Conservation (phyloP, 2,113 vertebrate genomes). For the Chloropsis hardwickii region DNA sequence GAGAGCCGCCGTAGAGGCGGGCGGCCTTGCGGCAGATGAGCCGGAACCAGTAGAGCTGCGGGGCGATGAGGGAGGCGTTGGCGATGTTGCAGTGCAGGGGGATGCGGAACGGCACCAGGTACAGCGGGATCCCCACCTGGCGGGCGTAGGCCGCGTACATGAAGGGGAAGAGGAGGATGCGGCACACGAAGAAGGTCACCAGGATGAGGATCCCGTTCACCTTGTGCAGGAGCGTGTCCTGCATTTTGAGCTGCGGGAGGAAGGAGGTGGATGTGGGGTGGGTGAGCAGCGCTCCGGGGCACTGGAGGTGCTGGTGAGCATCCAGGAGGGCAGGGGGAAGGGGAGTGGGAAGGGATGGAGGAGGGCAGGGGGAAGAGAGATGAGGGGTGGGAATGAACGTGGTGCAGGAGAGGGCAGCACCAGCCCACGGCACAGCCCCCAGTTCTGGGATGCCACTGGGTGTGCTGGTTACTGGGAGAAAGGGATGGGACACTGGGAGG, state of each 20-base stretch:
- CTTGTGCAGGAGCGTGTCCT: conserved; percentile 90
- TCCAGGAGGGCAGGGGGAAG: background rate
- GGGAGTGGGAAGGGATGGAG: background rate
- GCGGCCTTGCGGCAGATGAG: conserved; percentile 89
- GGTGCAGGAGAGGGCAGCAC: background rate
- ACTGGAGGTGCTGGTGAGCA: background rate
- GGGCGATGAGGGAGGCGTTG: conserved; percentile 87
- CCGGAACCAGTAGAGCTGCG: conserved; percentile 96
- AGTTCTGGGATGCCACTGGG: background rate
- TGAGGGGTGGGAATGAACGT: background rate
- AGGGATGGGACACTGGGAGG: background rate
- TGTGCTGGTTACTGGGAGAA: background rate
- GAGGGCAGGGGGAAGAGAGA: background rate
- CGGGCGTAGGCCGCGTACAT: conserved; percentile 91
- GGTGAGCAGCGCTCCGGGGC: background rate
- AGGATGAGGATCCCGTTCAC: conserved; percentile 87
- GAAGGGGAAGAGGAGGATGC: conserved; percentile 93
- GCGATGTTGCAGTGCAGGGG: conserved; percentile 86
- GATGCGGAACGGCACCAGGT: conserved; percentile 87
- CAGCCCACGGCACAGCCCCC: background rate
- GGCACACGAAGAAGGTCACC: conserved; percentile 89
- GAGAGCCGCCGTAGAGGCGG: conserved; percentile 78
- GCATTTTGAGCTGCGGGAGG: conserved; percentile 82
- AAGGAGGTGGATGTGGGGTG: background rate
- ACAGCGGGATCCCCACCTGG: conserved; percentile 80